A percentile compares a stretch with the other conserved stretches of the same genome.
These are phyloP conservation scores for Anas platyrhynchos DNA, from an alignment of 2,113 vertebrate genomes.

Conservation along the genomic window DNA sequence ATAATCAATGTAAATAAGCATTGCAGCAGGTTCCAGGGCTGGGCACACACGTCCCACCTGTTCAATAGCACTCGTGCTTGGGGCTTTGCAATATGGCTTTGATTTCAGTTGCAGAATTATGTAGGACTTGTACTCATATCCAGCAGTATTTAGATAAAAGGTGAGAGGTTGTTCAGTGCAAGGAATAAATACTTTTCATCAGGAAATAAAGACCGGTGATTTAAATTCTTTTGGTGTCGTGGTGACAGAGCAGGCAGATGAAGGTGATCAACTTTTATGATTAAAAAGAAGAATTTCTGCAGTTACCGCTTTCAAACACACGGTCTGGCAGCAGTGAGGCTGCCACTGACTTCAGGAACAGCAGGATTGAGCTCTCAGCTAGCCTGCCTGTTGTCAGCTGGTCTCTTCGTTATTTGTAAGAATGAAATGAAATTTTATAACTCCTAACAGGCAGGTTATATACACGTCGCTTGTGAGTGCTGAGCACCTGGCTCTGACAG, in stretches of 20 bases:
- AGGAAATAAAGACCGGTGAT: not conserved
- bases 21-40: not conserved
- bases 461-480: not conserved
- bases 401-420: not conserved
- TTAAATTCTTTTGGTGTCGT: not conserved
- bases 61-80: not conserved
- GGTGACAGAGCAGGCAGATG: not conserved
- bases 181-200: not conserved
- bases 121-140: not conserved
- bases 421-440: not conserved
- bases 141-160: not conserved
- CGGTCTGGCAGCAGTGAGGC: not conserved
- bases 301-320: not conserved
- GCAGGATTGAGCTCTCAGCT: not conserved
- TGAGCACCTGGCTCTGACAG: not conserved
- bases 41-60: not conserved
- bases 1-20: not conserved
- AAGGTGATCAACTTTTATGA: not conserved
- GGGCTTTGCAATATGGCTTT: not conserved
- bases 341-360: not conserved
- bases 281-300: not conserved
- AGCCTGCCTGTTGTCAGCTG: not conserved
- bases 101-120: not conserved
- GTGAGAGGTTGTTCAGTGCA: not conserved
- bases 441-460: not conserved